phyloP scores from a whole-genome alignment of 2,113 vertebrate genomes.

The Dendrocopos noguchii region DNA sequence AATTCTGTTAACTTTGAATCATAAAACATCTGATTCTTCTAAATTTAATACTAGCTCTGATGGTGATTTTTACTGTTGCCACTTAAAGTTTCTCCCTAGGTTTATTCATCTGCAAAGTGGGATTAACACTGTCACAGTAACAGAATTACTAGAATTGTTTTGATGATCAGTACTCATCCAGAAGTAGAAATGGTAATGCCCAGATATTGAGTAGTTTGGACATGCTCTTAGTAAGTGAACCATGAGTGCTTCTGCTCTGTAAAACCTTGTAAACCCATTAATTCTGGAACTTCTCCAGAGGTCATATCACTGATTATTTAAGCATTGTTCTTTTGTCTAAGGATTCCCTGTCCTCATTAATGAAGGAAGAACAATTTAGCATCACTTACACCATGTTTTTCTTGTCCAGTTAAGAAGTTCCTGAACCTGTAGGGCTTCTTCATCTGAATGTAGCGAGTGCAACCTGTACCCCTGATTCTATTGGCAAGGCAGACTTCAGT shows the following conservation, averaged over 20 bases:
- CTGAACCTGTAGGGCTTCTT: not conserved
- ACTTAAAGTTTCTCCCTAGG: not conserved
- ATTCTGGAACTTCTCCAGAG: not conserved
- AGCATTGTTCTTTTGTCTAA: not conserved
- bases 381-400: not conserved
- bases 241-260: not conserved
- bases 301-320: not conserved
- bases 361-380: not conserved
- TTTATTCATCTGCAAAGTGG: slow-evolving; percentile 33
- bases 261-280: not conserved
- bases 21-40: not conserved
- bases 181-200: slow-evolving; percentile 15
- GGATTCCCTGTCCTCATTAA: not conserved
- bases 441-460: not conserved
- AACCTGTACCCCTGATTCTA: not conserved
- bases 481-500: not conserved
- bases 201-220: slow-evolving; percentile 6
- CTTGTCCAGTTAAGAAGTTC: not conserved
- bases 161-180: slow-evolving; percentile 3
- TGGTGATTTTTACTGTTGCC: not conserved
- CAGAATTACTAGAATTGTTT: not conserved
- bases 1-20: not conserved
- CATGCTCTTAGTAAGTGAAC: not conserved
- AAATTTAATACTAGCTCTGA: not conserved
- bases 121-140: not conserved